Conservation (phyloP, 2,113 vertebrate species). For the Turnix velox region DNA sequence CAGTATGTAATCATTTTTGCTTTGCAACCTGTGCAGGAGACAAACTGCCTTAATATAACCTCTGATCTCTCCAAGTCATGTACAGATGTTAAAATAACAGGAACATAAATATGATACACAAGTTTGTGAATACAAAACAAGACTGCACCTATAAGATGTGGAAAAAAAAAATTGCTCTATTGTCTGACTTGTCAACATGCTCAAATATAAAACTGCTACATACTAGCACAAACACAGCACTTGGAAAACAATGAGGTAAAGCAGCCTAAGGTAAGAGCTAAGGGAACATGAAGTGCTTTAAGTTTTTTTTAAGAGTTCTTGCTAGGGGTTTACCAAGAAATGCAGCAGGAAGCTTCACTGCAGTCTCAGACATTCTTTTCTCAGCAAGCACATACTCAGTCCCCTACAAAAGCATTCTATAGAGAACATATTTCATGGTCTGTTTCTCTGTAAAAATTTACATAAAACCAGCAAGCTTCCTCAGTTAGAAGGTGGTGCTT, state of each 20-base stretch:
- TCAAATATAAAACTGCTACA: background rate
- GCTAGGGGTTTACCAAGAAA: background rate
- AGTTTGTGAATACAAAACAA: background rate
- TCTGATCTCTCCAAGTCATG: background rate
- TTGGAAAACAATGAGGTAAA: background rate
- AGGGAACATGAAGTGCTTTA: background rate
- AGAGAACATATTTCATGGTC: background rate
- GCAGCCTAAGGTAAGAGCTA: background rate
- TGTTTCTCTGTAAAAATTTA: background rate
- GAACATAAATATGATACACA: slow-evolving; percentile 17
- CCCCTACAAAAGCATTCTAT: background rate
- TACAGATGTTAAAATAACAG: slow-evolving; percentile 30
- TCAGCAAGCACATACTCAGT: background rate
- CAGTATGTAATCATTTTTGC: slow-evolving; percentile 36
- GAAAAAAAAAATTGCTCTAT: background rate
- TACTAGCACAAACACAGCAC: background rate
- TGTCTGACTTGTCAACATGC: background rate
- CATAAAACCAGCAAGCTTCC: background rate
- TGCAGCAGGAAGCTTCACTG: background rate
- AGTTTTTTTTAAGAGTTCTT: background rate
- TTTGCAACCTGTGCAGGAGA: slow-evolving; percentile 30
- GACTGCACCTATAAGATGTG: background rate
- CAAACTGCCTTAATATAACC: slow-evolving; percentile 38
- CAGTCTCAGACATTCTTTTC: background rate
- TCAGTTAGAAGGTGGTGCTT: background rate